Evolutionary conservation across 2,113 vertebrate genomes (phyloP), one percentile per base, ranked within the genome.

Genomic region (Pseudonaja textilis): DNA sequence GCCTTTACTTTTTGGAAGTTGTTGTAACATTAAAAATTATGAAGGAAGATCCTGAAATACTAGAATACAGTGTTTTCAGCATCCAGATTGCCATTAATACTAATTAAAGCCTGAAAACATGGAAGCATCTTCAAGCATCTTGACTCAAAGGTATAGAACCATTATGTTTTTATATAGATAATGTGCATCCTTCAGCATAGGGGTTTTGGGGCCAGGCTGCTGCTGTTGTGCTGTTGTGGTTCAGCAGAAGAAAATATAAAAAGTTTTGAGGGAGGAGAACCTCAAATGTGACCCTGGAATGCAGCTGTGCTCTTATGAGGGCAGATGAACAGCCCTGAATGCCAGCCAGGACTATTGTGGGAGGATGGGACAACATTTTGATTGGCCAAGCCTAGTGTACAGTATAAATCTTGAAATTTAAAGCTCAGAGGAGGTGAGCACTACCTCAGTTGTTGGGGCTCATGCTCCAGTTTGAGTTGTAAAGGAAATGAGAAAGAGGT

Each of bases 1-100:
- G 52, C 47, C 74, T 89, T 88, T 90, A 85, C 54, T 93, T 89
- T 96, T 96, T 86, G 64, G 85, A 94, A 86, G 55, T 94, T 20
- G 3, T 93, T 95, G 92, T 95, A 0, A 91, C 5, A 55, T 93
- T 91, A 86, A 87, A 54, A 91, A 89, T 86, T 93, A 47, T 93
- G 34, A n/a, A 54, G 3, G 61, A 45, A 61, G 89, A 74, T 94
- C 87, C 52, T 95, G 4, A 64, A 94, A 90, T 18, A 93, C 34
- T 25, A 57, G 12, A 92, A 94, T 94, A 90, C 85, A 29, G 25
- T 95, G 25, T 93, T 61, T 47, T 54, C 45, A 88, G 57, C 20
- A 50, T 34, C 29, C 56, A 64, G 85, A 18, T 69, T 85, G 26
- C 29, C 29, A 39, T 87, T 87, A 59, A 11, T 52, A 81, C 64